These are phyloP conservation scores for Protosalanx chinensis DNA, from an alignment of 2,797 vertebrate species.

Conservation along the genomic window DNA sequence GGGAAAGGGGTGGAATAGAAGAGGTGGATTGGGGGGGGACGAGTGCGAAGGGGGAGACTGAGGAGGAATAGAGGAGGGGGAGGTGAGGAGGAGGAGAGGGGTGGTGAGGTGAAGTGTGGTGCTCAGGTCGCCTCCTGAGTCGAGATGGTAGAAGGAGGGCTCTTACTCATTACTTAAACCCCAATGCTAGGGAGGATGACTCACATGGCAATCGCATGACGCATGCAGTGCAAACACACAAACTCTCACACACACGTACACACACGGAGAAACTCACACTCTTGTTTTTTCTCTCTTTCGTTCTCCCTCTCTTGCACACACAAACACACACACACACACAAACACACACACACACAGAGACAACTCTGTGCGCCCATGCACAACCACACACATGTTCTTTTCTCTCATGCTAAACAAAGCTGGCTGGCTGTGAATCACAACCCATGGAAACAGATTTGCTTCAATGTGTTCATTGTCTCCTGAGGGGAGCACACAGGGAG, in stretches of 20 bases:
- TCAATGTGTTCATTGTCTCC: constrained; percentile 67
- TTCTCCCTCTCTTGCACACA: neutral
- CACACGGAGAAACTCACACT: neutral
- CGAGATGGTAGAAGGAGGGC: constrained; percentile 29
- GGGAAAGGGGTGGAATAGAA: neutral
- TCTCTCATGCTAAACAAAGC: constrained; percentile 60
- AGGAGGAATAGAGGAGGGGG: neutral
- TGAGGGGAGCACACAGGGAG: constrained; percentile 37
- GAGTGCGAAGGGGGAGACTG: neutral
- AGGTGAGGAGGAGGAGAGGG: constrained; percentile 27
- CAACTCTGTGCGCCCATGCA: neutral
- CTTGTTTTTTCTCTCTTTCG: constrained; percentile 8
- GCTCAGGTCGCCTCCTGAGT: constrained; percentile 18
- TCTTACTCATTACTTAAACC: constrained; percentile 58
- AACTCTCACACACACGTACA: constrained; percentile 24
- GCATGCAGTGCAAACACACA: constrained; percentile 45
- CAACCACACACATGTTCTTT: constrained; percentile 38
- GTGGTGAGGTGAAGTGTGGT: neutral
- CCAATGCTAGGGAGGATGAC: constrained; percentile 58
- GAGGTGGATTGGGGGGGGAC: neutral
- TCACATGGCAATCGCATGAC: constrained; percentile 67
- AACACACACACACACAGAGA: neutral
- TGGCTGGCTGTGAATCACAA: constrained; percentile 58
- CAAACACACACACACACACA: neutral
- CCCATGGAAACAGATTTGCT: constrained; percentile 62